phyloP scores from a whole-genome alignment of 2,113 vertebrate species.

The Dinomys branickii region DNA sequence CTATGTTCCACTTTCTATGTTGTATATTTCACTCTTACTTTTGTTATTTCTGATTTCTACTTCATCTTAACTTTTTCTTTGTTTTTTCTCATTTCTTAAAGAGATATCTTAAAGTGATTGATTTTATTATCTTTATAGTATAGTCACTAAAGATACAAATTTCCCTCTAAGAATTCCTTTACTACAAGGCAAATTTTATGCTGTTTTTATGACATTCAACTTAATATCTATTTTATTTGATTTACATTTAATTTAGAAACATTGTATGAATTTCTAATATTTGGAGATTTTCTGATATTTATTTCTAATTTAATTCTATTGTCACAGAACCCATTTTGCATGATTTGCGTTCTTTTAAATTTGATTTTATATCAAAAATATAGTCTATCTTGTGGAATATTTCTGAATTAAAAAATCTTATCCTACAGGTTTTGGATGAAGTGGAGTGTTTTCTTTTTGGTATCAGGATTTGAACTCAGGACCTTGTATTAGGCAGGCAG shows the following conservation, averaged over 20 bases:
- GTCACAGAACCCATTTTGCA: neutral
- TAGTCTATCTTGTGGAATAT: neutral
- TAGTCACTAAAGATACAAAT: neutral
- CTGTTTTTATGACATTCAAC: neutral
- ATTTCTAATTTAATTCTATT: neutral
- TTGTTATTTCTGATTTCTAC: neutral
- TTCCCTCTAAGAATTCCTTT: neutral
- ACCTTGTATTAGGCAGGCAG: no score
- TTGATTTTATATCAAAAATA: neutral
- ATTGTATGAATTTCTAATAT: neutral
- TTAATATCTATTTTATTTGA: neutral
- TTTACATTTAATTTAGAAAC: neutral
- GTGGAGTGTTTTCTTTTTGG: no score
- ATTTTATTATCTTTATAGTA: neutral
- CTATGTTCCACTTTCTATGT: neutral
- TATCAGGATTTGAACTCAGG: no score
- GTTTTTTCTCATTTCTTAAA: neutral
- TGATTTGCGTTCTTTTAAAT: neutral
- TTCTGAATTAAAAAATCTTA: neutral
- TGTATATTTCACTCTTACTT: neutral
- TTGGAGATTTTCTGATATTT: neutral
- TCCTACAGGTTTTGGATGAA: neutral
- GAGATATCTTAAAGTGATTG: neutral
- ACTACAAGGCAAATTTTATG: neutral
- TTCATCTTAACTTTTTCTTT: neutral